phyloP scores from a whole-genome alignment of 53 echinoderm and acorn worm genomes.

The Paelopatides confundens region DNA sequence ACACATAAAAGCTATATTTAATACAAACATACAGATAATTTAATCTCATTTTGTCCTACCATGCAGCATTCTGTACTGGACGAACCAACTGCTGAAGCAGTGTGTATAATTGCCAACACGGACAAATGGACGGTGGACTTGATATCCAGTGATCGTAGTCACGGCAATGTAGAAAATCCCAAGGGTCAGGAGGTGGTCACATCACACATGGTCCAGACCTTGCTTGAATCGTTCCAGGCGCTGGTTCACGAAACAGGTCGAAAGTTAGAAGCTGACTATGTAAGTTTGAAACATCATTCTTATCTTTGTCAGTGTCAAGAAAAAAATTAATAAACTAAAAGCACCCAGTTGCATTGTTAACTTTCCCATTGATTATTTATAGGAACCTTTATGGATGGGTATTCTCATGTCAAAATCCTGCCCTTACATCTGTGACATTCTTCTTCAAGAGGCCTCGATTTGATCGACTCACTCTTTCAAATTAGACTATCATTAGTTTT shows the following conservation, averaged over 20 bases:
- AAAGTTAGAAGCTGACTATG: slow-evolving; percentile 90
- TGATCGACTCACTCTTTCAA: too few species aligned
- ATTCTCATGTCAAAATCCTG: too few species aligned
- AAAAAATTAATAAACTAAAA: too few species aligned
- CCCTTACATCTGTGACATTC: too few species aligned
- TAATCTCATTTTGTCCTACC: neutral
- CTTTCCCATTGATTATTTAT: too few species aligned
- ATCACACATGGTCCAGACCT: slow-evolving; percentile 67
- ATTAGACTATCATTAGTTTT: too few species aligned
- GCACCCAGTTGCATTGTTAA: too few species aligned
- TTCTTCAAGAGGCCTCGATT: too few species aligned
- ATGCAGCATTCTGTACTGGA: slow-evolving; percentile 90
- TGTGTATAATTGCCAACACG: slow-evolving; percentile 92
- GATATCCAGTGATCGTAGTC: slow-evolving; percentile 71
- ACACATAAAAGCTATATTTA: too few species aligned
- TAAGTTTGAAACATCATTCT: slow-evolving; percentile 28
- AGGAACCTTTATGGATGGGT: too few species aligned
- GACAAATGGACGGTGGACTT: slow-evolving; percentile 91
- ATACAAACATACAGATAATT: neutral
- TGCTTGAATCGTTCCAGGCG: slow-evolving; percentile 82
- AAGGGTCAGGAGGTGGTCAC: slow-evolving; percentile 57
- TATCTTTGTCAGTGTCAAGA: too few species aligned
- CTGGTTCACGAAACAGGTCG: slow-evolving; percentile 64
- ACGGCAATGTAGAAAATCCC: slow-evolving; percentile 48
- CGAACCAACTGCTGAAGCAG: slow-evolving; percentile 77